Conservation (phyloP, 30 jellyfish, hydroid and myxozoan species). For the Aurelia aurita complex sp. Pacific region DNA sequence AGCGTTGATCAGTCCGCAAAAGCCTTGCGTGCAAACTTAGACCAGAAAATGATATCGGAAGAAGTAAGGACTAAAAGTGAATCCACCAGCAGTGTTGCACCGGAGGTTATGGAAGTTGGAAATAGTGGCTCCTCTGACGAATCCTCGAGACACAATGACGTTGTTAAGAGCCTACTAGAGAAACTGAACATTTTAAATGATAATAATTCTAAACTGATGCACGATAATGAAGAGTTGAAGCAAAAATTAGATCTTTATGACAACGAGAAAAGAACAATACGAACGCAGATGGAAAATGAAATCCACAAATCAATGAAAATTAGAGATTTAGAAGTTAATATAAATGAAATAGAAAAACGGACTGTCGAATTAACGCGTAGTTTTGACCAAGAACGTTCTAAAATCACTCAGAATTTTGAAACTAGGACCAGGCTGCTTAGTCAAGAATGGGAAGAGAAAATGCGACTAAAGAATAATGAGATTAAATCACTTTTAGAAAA, state of each 20-base stretch:
- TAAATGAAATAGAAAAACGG: slow-evolving; percentile 54
- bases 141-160: slow-evolving; percentile 1
- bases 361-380: slow-evolving; percentile 39
- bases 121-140: background rate
- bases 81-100: background rate
- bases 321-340: slow-evolving; percentile 34
- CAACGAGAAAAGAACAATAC: slow-evolving; percentile 33
- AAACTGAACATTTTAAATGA: slow-evolving; percentile 1
- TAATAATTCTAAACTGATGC: slow-evolving; percentile 15
- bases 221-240: slow-evolving; percentile 40
- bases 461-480: slow-evolving; percentile 55
- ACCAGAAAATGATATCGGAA: background rate
- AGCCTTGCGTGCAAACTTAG: background rate
- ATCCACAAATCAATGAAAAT: slow-evolving; percentile 10
- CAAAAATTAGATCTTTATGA: slow-evolving; percentile 49
- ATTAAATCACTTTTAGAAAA: slow-evolving; percentile 52
- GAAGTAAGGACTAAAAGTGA: background rate
- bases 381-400: slow-evolving; percentile 55
- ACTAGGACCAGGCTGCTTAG: slow-evolving; percentile 33
- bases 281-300: slow-evolving; percentile 52
- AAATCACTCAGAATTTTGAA: slow-evolving; percentile 52
- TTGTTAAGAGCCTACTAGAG: slow-evolving; percentile 16
- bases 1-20: background rate
- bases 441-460: slow-evolving; percentile 62
- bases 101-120: background rate